Conservation (phyloP, 2,888 invertebrate genomes). For the Sthenelais limicola region DNA sequence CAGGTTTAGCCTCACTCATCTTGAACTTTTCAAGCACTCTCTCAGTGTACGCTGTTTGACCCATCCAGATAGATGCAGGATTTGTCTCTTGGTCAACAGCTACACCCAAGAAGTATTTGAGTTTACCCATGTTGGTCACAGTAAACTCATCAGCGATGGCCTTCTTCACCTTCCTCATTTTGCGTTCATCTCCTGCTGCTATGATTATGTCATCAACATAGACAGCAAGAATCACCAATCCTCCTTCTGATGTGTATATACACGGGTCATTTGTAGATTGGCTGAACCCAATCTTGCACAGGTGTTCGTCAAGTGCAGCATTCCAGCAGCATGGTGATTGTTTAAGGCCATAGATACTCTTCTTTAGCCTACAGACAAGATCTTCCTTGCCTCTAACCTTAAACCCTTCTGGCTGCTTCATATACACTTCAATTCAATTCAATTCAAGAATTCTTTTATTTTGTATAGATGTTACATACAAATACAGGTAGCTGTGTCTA, state of each 20-base stretch:
- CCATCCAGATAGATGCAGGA: constrained; percentile 8
- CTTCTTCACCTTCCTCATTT: constrained; percentile 19
- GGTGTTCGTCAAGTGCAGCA: constrained; percentile 1
- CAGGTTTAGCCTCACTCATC: constrained; percentile 33
- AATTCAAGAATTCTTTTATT: too few species aligned
- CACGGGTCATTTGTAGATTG: constrained; percentile 46
- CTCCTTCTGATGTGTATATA: constrained; percentile 17
- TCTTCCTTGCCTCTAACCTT: too few species aligned
- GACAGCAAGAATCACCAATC: constrained; percentile 42
- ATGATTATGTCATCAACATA: constrained; percentile 47
- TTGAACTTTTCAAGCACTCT: constrained; percentile 11
- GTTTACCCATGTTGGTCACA: constrained; percentile 46
- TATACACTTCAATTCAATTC: too few species aligned
- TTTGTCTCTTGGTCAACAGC: neutral
- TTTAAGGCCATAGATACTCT: too few species aligned
- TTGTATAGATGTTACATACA: too few species aligned
- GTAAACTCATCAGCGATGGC: constrained; percentile 40
- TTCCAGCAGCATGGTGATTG: too few species aligned
- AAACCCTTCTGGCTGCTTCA: too few species aligned
- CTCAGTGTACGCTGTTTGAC: constrained; percentile 28
- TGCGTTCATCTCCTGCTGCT: constrained; percentile 36
- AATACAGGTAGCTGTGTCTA: too few species aligned
- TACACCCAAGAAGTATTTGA: constrained; percentile 43
- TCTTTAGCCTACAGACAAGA: too few species aligned
- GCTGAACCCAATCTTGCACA: constrained; percentile 42